These are phyloP conservation scores for Plemyria rubiginata DNA, from an alignment of 2,888 invertebrate genomes.

Conservation along the genomic window DNA sequence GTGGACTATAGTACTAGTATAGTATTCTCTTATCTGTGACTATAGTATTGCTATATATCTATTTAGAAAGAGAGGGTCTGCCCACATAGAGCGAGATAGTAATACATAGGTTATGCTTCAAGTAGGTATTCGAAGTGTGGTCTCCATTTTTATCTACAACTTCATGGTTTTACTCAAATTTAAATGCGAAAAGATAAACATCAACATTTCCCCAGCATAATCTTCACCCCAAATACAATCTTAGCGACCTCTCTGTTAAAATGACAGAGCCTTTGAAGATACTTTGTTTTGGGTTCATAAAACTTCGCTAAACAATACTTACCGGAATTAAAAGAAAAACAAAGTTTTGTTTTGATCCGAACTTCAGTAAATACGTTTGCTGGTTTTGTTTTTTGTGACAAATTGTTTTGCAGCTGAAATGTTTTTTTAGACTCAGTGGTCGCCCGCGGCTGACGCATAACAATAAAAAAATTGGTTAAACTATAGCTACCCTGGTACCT, in stretches of 20 bases:
- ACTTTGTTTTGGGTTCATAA: constrained; percentile 45
- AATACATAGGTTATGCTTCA: too few relatives aligned
- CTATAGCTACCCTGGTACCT: too few relatives aligned
- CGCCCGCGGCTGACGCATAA: too few relatives aligned
- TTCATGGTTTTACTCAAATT: too few relatives aligned
- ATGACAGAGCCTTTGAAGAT: constrained; percentile 51
- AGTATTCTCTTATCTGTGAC: too few relatives aligned
- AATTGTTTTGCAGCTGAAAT: constrained; percentile 42
- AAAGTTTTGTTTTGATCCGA: constrained; percentile 50
- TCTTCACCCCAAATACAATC: constrained; percentile 20
- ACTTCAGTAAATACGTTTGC: constrained; percentile 43
- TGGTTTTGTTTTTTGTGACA: constrained; percentile 45
- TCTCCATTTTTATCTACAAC: too few relatives aligned
- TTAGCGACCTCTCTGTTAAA: constrained; percentile 40
- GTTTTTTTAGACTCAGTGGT: neutral
- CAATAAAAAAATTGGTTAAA: too few relatives aligned
- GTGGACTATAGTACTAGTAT: too few relatives aligned
- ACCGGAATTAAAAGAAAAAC: constrained; percentile 54
- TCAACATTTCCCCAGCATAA: constrained; percentile 14
- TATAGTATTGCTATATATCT: too few relatives aligned
- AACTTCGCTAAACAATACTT: constrained; percentile 56
- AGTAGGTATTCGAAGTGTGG: too few relatives aligned
- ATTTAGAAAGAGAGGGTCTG: too few relatives aligned
- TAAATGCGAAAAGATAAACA: constrained; percentile 12
- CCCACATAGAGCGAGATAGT: too few relatives aligned